phyloP scores from a whole-genome alignment of 1,140 invertebrate species.

The Aphelenchoides besseyi region DNA sequence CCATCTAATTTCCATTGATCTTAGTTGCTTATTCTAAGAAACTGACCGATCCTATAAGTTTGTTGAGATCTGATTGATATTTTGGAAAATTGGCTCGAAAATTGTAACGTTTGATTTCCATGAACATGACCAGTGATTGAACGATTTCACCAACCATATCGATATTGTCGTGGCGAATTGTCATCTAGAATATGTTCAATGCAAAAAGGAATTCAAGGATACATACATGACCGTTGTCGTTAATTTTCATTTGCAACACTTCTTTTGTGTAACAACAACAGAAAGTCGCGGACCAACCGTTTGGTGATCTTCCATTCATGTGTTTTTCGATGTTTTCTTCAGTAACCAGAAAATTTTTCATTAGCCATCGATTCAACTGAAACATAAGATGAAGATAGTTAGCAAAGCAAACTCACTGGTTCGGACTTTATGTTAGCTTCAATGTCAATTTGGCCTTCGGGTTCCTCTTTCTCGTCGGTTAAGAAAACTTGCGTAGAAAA shows the following conservation, averaged over 20 bases:
- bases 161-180: conserved; percentile 44
- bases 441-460: conserved; percentile 37
- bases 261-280: conserved; percentile 20
- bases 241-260: conserved; percentile 11
- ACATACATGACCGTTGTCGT: conserved; percentile 12
- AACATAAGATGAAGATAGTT: conserved; percentile 28
- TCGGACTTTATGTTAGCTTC: conserved; percentile 21
- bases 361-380: conserved; percentile 31
- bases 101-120: conserved; percentile 31
- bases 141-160: conserved; percentile 30
- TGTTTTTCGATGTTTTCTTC: conserved; percentile 21
- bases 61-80: conserved; percentile 10
- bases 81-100: conserved; percentile 36
- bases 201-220: conserved; percentile 2
- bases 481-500: conserved; percentile 33
- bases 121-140: conserved; percentile 28
- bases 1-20: conserved; percentile 40
- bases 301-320: background rate
- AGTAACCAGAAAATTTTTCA: conserved; percentile 30
- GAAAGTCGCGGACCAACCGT: background rate
- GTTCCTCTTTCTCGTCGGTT: conserved; percentile 10
- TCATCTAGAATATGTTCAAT: conserved; percentile 9
- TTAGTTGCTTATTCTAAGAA: no score
- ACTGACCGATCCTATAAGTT: conserved; percentile 16
- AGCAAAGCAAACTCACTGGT: conserved; percentile 25